Base-by-base conservation (phyloP, 2,797 vertebrate genomes). In the Monodelphis domestica region DNA sequence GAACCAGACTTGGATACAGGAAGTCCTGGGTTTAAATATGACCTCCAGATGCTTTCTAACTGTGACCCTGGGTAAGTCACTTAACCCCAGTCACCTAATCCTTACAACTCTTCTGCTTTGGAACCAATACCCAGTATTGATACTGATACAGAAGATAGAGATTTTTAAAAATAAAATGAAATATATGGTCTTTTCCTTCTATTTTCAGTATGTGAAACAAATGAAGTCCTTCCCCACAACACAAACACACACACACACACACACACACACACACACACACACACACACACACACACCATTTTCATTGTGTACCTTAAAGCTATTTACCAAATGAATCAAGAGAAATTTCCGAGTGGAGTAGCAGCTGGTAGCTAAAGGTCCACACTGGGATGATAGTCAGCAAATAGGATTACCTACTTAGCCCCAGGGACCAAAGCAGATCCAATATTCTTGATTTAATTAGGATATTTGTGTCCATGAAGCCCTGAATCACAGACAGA, bases 401-500 rank as follows among this genome's bases (percentile, higher is more conserved):
- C 90, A 94, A 97, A 91, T 53, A 95, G 52, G 94, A 92, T 91
- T 93, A 89, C 55, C 89, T 10, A 57, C 5, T 95, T 90, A 93
- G 54, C 54, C 95, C 93, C 7, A 9, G 96, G 94, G 70, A 95
- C 30, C 53, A 94, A 89, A 78, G 91, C 91, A 96, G 96, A 97
- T 97, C n/a, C 93, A 96, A 94, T 96, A 95, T 94, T 94, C 91
- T 54, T 97, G 97, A 96, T 78, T 93, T 57, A 91, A 15, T 97
- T 97, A 97, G 87, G 89, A 24, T 97, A 95, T 95, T 92, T 93
- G 91, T 54, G 96, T 96, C 87, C 53, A 30, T 93, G 89, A 94
- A 30, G 93, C 78, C 94, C 91, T 38, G 90, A 95, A 94, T 96
- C 52, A 95, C 89, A 57, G 50, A 96, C 91, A 88, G 63, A 90